phyloP scores from a whole-genome alignment of 2,888 invertebrate species.

The Orgyia antiqua region DNA sequence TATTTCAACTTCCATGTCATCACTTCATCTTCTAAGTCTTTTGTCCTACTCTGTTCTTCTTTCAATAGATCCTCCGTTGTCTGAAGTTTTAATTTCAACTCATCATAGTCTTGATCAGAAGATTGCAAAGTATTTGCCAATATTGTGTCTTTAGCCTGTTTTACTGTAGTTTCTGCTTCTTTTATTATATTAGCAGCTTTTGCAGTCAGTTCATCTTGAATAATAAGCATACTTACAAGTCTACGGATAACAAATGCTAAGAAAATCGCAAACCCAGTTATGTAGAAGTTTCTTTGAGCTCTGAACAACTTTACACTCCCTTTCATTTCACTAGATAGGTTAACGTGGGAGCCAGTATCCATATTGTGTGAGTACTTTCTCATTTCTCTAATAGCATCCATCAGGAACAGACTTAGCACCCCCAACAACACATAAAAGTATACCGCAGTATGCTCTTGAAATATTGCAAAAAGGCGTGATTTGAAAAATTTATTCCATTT shows the following conservation, averaged over 20 bases:
- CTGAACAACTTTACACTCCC: slow-evolving; percentile 84
- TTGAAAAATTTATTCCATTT: slow-evolving; percentile 88
- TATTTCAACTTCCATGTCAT: slow-evolving; percentile 46
- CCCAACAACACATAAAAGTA: slow-evolving; percentile 81
- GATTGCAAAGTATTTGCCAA: slow-evolving; percentile 34
- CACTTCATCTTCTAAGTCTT: slow-evolving; percentile 42
- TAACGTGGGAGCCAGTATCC: slow-evolving; percentile 46
- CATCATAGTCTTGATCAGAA: slow-evolving; percentile 30
- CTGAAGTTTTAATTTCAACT: slow-evolving; percentile 36
- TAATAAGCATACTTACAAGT: slow-evolving; percentile 80
- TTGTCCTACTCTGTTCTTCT: slow-evolving; percentile 34
- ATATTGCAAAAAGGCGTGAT: slow-evolving; percentile 80
- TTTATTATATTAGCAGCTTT: slow-evolving; percentile 82
- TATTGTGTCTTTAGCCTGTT: slow-evolving; percentile 51
- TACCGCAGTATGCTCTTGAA: slow-evolving; percentile 80
- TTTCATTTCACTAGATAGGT: slow-evolving; percentile 81
- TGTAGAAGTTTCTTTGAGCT: slow-evolving; percentile 89
- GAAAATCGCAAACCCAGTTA: slow-evolving; percentile 87
- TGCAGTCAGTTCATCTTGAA: slow-evolving; percentile 79
- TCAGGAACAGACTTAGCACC: slow-evolving; percentile 80
- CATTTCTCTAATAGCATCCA: slow-evolving; percentile 86
- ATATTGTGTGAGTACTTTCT: slow-evolving; percentile 79
- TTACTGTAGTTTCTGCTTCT: slow-evolving; percentile 82
- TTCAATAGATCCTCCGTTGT: slow-evolving; percentile 33
- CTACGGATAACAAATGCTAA: slow-evolving; percentile 83